Base-by-base conservation (phyloP, 2,113 vertebrate genomes). In the Nesogale talazaci region DNA sequence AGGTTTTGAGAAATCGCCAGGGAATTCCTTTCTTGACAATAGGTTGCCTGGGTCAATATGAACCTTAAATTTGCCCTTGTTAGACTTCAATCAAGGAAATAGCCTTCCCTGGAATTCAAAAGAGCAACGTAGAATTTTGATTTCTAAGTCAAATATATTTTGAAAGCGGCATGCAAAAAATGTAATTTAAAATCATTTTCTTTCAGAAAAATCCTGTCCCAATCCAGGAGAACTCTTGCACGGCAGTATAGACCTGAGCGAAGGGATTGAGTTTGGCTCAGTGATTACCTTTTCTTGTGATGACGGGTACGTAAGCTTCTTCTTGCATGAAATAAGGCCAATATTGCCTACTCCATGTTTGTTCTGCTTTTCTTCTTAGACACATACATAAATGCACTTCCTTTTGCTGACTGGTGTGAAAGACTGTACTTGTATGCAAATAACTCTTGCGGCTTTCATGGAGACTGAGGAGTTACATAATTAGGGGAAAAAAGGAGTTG, bases 241-340 rank as follows among this genome's bases (percentile, higher is more conserved):
- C n/a, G n/a, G n/a, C n/a, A n/a, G n/a, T n/a, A n/a, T n/a, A n/a
- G n/a, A n/a, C n/a, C n/a, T n/a, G n/a, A n/a, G n/a, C n/a, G n/a
- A n/a, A n/a, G n/a, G n/a, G n/a, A n/a, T n/a, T n/a, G 0, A 15
- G 0, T 97, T 97, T 94, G 97, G 97, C 65, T 77, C 94, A 22
- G 3, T 3, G 19, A 1, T 52, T 88, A 89, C 12, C 5, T 97
- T 97, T 96, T 69, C 4, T 38, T 98, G 98, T 95, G 1, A 63
- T 0, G 0, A 3, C 2, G 98, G 98, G 98, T 98, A 88, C 97
- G 97, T 98, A 89, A 97, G 97, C 97, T 81, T 14, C 34, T 88
- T 42, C 82, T 95, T 88, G 76, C 77, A 86, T 19, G 63, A 95
- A 83, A 88, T 63, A 52, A 92, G 74, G 38, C 77, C 82, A 82